These are phyloP conservation scores for Gracilinanus agilis DNA, from an alignment of 2,113 vertebrate genomes.

Conservation along the genomic window DNA sequence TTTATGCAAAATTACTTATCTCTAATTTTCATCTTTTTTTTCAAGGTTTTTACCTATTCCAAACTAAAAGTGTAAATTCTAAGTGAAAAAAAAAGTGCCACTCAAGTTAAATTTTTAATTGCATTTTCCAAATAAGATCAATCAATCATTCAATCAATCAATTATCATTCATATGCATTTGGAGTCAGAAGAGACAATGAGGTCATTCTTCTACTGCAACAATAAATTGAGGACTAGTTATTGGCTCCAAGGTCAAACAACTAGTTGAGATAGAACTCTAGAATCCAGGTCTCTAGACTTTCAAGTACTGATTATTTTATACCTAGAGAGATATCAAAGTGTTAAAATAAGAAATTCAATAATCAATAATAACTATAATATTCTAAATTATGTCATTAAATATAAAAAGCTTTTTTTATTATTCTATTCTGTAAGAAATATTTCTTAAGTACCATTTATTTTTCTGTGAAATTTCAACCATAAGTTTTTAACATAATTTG, in stretches of 20 bases:
- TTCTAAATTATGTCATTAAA: conserved; percentile 26
- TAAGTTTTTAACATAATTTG: conserved; percentile 48
- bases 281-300: not conserved
- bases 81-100: conserved; percentile 46
- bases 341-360: conserved; percentile 13
- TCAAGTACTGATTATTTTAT: conserved; percentile 15
- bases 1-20: conserved; percentile 18
- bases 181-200: not conserved
- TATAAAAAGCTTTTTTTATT: conserved; percentile 27
- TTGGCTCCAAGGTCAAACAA: conserved; percentile 6
- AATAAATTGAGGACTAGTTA: not conserved
- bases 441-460: conserved; percentile 21
- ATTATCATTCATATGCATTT: not conserved
- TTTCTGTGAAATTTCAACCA: conserved; percentile 49
- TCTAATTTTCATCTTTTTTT: conserved; percentile 19
- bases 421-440: conserved; percentile 34
- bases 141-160: not conserved
- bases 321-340: not conserved
- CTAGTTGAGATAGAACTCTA: not conserved
- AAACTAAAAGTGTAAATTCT: conserved; percentile 18
- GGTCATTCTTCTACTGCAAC: not conserved
- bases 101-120: conserved; percentile 42
- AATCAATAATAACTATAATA: conserved; percentile 40
- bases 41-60: conserved; percentile 26
- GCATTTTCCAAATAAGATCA: not conserved